These are phyloP conservation scores for Drosophila mauritiana DNA, from an alignment of 1,140 invertebrate genomes.

Conservation along the genomic window DNA sequence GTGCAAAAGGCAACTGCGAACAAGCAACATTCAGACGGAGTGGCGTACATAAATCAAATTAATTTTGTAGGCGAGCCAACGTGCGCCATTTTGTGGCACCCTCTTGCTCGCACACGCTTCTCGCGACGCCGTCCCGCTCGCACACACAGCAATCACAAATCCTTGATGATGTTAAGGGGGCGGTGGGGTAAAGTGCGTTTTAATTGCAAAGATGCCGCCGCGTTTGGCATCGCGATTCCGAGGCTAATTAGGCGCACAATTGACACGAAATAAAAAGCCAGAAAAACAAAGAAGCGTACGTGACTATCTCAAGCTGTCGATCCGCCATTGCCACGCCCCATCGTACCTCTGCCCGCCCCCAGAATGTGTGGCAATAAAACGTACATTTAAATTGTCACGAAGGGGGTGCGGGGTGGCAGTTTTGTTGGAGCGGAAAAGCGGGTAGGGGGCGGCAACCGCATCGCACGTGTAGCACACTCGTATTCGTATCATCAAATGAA, in stretches of 20 bases:
- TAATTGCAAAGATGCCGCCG: slow-evolving; percentile 78
- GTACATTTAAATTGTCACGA: slow-evolving; percentile 76
- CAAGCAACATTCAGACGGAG: slow-evolving; percentile 48
- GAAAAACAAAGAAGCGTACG: slow-evolving; percentile 73
- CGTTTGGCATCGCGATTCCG: slow-evolving; percentile 64
- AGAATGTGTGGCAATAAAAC: slow-evolving; percentile 49
- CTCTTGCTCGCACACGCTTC: slow-evolving; percentile 2
- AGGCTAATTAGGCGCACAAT: slow-evolving; percentile 81
- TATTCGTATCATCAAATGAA: slow-evolving; percentile 79
- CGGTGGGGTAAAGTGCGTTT: slow-evolving; percentile 70
- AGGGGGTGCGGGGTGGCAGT: background rate
- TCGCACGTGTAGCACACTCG: slow-evolving; percentile 61
- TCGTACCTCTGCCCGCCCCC: background rate
- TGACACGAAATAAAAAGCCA: slow-evolving; percentile 78
- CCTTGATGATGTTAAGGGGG: slow-evolving; percentile 4
- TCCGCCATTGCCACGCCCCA: slow-evolving; percentile 12
- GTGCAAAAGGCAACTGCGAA: slow-evolving; percentile 53
- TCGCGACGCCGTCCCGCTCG: slow-evolving; percentile 1
- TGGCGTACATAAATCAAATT: slow-evolving; percentile 78
- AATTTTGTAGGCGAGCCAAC: slow-evolving; percentile 77
- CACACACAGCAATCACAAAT: background rate
- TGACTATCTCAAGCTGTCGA: slow-evolving; percentile 82
- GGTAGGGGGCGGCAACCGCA: slow-evolving; percentile 32
- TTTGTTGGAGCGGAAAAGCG: background rate
- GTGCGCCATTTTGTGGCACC: slow-evolving; percentile 66